Evolutionary conservation across 2,888 invertebrate species (phyloP).

Genomic region (Machimus rusticus): DNA sequence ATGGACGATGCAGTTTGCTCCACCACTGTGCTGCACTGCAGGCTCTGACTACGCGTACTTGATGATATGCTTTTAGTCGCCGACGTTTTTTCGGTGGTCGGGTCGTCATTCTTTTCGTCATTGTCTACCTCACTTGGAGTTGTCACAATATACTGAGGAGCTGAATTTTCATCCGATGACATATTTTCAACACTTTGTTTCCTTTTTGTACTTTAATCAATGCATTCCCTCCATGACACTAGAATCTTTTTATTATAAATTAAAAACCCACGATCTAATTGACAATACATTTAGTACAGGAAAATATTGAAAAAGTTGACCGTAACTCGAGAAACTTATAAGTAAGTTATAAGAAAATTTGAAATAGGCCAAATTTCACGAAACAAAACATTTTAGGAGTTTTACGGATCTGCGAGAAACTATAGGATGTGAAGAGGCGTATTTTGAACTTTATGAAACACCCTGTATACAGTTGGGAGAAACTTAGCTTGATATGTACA

Average conservation of each 20-base stretch:
- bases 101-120: conserved; percentile 55
- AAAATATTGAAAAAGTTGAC: too few relatives aligned
- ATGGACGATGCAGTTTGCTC: conserved; percentile 55
- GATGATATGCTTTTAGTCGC: conserved; percentile 54
- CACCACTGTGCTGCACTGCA: conserved; percentile 56
- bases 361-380: too few relatives aligned
- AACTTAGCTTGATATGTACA: too few relatives aligned
- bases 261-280: neutral
- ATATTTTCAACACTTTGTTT: conserved; percentile 44
- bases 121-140: conserved; percentile 60
- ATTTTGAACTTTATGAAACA: too few relatives aligned
- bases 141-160: conserved; percentile 61
- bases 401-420: too few relatives aligned
- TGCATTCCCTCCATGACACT: neutral
- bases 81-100: conserved; percentile 39
- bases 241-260: neutral
- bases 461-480: too few relatives aligned
- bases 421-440: too few relatives aligned
- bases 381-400: too few relatives aligned
- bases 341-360: too few relatives aligned
- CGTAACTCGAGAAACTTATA: too few relatives aligned
- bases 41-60: conserved; percentile 58
- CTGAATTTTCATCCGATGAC: conserved; percentile 53
- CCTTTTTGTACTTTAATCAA: neutral
- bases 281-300: too few relatives aligned